Conservation (phyloP, 2,113 vertebrate genomes). For the Aythya baeri region DNA sequence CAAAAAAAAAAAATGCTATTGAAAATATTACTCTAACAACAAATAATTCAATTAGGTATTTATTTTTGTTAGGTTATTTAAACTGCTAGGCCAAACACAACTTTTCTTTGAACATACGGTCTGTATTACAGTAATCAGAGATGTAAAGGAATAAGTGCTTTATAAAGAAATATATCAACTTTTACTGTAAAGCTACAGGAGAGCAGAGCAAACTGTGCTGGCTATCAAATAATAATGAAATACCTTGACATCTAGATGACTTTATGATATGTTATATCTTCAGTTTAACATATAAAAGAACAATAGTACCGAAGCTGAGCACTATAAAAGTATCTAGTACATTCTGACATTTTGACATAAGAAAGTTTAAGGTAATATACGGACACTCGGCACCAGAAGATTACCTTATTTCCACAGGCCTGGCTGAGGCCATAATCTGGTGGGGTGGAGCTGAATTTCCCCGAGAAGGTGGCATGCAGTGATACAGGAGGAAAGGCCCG, state of each 20-base stretch:
- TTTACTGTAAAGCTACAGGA: neutral
- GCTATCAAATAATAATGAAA: constrained; percentile 20
- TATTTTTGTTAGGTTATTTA: neutral
- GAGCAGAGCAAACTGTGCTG: neutral
- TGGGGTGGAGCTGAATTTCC: neutral
- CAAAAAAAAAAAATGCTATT: neutral
- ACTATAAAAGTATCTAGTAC: neutral
- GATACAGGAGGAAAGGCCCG: neutral
- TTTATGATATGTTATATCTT: constrained; percentile 23
- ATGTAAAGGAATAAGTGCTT: neutral
- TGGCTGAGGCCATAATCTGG: neutral
- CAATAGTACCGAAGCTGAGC: constrained; percentile 1
- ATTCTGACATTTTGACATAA: constrained; percentile 9
- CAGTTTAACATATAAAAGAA: constrained; percentile 27
- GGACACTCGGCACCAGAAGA: neutral
- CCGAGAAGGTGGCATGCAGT: neutral
- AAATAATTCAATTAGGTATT: neutral
- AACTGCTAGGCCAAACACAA: neutral
- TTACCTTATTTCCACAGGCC: neutral
- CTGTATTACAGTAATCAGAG: neutral
- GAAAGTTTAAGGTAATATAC: constrained; percentile 22
- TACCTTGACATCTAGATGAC: constrained; percentile 27
- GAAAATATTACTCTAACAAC: neutral
- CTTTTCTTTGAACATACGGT: neutral
- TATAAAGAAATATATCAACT: neutral